These are phyloP conservation scores for Elachura formosa DNA, from an alignment of 2,113 vertebrate species.

Conservation along the genomic window DNA sequence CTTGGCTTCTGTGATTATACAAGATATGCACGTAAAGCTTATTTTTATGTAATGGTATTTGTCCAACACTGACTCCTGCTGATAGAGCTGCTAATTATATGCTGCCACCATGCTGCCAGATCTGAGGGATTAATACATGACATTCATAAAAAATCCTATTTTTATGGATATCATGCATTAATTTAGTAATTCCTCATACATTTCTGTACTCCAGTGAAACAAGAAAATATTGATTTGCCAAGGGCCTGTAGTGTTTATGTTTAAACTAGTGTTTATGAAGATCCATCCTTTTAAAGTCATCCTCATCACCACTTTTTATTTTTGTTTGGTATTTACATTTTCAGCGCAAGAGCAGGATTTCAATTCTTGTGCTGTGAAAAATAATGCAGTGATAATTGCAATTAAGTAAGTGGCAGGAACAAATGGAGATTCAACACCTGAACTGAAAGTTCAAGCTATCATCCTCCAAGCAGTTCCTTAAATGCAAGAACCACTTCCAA, in stretches of 20 bases:
- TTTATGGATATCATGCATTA: background rate
- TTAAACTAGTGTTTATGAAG: background rate
- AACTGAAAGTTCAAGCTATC: background rate
- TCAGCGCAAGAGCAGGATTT: background rate
- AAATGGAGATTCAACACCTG: background rate
- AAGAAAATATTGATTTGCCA: background rate
- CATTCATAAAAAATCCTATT: background rate
- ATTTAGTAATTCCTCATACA: background rate
- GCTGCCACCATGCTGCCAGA: background rate
- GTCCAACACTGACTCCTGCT: background rate
- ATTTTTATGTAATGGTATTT: background rate
- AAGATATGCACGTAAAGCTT: accelerated
- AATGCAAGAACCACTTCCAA: background rate
- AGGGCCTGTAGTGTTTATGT: background rate
- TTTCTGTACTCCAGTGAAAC: background rate
- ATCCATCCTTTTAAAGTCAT: background rate
- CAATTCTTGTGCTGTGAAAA: background rate
- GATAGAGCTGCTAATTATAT: background rate
- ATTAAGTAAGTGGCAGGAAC: background rate
- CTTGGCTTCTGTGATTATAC: background rate
- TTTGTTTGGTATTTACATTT: background rate
- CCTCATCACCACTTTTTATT: background rate
- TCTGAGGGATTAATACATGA: background rate
- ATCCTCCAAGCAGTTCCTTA: background rate
- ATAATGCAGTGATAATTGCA: background rate